A percentile compares a stretch with the other conserved stretches of the same genome.
Conservation (phyloP, 1,140 invertebrate genomes). For the Drosophila baimaii region DNA sequence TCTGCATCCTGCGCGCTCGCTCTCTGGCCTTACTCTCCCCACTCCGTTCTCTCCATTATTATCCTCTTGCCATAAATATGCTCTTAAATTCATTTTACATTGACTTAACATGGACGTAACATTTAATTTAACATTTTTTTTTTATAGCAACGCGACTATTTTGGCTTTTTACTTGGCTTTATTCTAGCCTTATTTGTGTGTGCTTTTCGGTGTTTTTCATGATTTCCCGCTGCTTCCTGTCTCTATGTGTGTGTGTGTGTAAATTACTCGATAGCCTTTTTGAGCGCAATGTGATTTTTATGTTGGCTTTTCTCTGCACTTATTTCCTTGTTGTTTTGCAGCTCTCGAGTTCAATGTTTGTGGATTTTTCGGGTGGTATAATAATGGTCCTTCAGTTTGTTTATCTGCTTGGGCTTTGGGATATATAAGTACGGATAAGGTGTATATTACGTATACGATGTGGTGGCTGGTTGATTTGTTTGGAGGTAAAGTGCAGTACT, state of each 20-base stretch:
- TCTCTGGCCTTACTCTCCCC: not conserved
- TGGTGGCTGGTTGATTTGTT: slow-evolving; percentile 12
- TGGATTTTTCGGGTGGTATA: slow-evolving; percentile 14
- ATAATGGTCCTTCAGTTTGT: slow-evolving; percentile 37
- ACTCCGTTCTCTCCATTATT: not conserved
- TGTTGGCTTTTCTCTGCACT: slow-evolving; percentile 64
- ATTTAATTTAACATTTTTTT: slow-evolving; percentile 21
- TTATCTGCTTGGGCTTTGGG: slow-evolving; percentile 18
- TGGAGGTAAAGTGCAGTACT: slow-evolving; percentile 14
- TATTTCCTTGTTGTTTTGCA: slow-evolving; percentile 39
- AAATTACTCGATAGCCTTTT: slow-evolving; percentile 65
- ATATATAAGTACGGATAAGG: too few relatives aligned
- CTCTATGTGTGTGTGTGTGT: slow-evolving; percentile 36
- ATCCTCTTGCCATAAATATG: not conserved
- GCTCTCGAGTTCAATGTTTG: slow-evolving; percentile 13
- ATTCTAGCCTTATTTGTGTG: slow-evolving; percentile 38
- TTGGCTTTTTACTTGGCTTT: slow-evolving; percentile 41
- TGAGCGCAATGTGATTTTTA: slow-evolving; percentile 75
- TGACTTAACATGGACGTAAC: slow-evolving; percentile 39
- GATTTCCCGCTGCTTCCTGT: slow-evolving; percentile 9
- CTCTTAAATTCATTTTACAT: slow-evolving; percentile 15
- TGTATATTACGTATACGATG: slow-evolving; percentile 21
- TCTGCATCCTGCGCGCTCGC: slow-evolving; percentile 24
- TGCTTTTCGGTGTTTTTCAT: slow-evolving; percentile 31
- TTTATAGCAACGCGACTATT: slow-evolving; percentile 43